Evolutionary conservation across 2,113 vertebrate species (phyloP).

Genomic region (Callospermophilus lateralis): DNA sequence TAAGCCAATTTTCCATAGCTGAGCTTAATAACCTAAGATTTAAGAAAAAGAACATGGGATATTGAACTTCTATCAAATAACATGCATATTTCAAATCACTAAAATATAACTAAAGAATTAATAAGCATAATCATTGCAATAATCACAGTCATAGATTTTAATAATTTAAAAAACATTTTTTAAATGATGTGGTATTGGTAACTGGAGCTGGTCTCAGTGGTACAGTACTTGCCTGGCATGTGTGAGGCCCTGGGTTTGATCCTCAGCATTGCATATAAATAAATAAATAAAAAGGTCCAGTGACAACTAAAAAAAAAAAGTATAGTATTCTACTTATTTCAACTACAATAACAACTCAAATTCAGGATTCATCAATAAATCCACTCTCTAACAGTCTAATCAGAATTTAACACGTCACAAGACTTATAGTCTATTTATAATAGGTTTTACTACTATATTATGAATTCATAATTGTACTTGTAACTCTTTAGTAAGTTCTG

Average conservation of each 20-base stretch:
- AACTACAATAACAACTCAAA: background rate
- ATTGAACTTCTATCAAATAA: background rate
- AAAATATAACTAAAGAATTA: background rate
- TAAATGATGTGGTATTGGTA: background rate
- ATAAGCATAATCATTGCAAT: background rate
- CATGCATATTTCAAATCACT: background rate
- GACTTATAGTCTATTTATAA: background rate
- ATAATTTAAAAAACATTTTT: background rate
- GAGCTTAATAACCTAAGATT: constrained; percentile 74
- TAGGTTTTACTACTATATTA: background rate
- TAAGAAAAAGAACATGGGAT: constrained; percentile 33
- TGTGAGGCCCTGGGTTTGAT: too few species aligned
- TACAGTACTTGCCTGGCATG: too few species aligned
- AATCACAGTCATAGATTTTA: background rate
- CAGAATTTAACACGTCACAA: background rate
- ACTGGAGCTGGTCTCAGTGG: too few species aligned
- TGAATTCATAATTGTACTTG: background rate
- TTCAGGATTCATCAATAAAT: constrained; percentile 19
- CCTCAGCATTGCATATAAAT: too few species aligned
- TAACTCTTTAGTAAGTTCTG: constrained; percentile 25
- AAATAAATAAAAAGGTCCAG: too few species aligned
- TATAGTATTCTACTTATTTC: background rate
- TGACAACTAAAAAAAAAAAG: too few species aligned
- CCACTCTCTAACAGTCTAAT: background rate
- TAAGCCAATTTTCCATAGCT: constrained; percentile 59